A percentile compares a stretch with the other conserved stretches of the same genome.
phyloP scores from a whole-genome alignment of 2,113 vertebrate genomes.

The Prunella himalayana region DNA sequence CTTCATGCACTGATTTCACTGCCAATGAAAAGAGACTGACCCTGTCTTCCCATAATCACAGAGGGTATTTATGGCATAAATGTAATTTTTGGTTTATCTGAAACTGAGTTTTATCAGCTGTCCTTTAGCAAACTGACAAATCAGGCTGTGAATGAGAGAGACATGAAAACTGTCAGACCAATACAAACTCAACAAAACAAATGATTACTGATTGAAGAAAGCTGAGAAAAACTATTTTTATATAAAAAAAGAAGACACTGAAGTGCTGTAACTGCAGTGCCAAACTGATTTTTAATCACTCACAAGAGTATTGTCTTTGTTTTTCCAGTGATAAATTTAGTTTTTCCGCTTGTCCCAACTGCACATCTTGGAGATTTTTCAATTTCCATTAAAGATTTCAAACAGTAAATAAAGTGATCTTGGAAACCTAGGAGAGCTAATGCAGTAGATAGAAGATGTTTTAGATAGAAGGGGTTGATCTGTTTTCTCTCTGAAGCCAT shows the following conservation, averaged over 20 bases:
- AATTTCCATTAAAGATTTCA: constrained; percentile 3
- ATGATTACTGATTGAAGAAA: constrained; percentile 43
- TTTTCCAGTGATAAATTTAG: constrained; percentile 3
- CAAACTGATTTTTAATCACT: constrained; percentile 26
- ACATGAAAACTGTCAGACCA: constrained; percentile 23
- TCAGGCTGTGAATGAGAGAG: constrained; percentile 26
- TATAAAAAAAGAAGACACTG: neutral
- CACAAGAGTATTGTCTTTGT: neutral
- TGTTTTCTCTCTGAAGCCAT: neutral
- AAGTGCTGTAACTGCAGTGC: neutral
- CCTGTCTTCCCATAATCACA: constrained; percentile 34
- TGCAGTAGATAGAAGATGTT: neutral
- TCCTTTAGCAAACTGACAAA: constrained; percentile 47
- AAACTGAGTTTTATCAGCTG: constrained; percentile 50
- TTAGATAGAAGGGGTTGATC: neutral
- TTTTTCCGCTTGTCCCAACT: neutral
- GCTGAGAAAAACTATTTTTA: constrained; percentile 55
- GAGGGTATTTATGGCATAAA: constrained; percentile 33
- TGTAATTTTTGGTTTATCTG: constrained; percentile 24
- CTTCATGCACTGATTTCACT: constrained; percentile 50
- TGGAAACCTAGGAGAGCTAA: neutral
- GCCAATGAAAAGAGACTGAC: constrained; percentile 60
- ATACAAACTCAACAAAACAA: constrained; percentile 6
- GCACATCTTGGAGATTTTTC: neutral
- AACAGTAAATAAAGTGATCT: constrained; percentile 4